Evolutionary conservation across 2,797 vertebrate species (phyloP), one percentile per base, ranked within the genome.

Genomic region (Melanotaenia pygmaea): DNA sequence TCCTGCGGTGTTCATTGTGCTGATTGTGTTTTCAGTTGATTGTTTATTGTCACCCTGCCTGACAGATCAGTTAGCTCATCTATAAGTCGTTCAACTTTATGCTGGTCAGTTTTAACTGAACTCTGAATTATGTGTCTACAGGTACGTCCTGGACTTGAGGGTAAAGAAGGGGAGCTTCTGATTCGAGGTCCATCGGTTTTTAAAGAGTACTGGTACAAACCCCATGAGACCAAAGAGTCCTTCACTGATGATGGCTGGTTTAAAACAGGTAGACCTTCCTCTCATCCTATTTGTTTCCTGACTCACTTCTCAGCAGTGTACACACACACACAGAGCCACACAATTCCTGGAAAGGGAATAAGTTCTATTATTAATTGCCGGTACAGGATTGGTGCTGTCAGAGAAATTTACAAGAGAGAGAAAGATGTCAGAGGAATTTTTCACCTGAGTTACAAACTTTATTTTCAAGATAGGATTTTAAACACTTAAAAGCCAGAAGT

Each of bases 161-260:
- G 92, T 0, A 97, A 95, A 60, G 97, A 98, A 64, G 98, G 98
- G 0, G 96, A 98, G 83, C 95, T 99, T 79, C 86, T 96, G 5
- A 96, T 99, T 70, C 95, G 86, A 60, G 98, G 98, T 1, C 90
- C 95, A 0, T 94, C 95, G 0, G 96, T 99, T 65, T 99, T 99
- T 85, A 96, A 88, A 0, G 94, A 97, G 74, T 99, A 99, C 92
- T 98, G 97, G 97, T 96, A 96, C 89, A 96, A 93, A 73, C 92
- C 96, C 32, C 89, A 89, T 37, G 97, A 97, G 57, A 99, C 97
- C 0, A 83, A 38, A 1, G 94, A 92, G 0, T 88, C 96, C 45
- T 98, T 99, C 86, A 96, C 96, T 0, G 67, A 91, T 0, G 96
- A 97, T 0, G 95, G 97, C 90, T 99, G 98, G 98, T 99, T 99